Conservation (phyloP, 2,888 invertebrate genomes). For the Ectobius pallidus region DNA sequence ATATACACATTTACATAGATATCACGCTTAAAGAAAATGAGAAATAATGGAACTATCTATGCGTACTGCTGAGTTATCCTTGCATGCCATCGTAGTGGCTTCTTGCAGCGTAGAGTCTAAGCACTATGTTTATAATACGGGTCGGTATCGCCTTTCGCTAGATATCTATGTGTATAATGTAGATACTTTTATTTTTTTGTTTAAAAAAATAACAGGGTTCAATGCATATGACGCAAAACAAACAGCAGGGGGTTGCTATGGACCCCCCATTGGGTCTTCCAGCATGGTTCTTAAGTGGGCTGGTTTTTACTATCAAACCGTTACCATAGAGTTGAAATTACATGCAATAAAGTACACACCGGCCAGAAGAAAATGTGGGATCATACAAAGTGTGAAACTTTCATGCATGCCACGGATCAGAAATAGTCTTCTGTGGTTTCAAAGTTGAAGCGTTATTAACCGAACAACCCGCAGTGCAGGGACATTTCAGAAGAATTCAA, state of each 20-base stretch:
- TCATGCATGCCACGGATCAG: too few relatives aligned
- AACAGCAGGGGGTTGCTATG: constrained; percentile 18
- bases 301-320: constrained; percentile 25
- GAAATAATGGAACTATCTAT: too few relatives aligned
- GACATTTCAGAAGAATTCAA: too few relatives aligned
- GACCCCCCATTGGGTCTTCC: constrained; percentile 25
- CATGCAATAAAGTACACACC: constrained; percentile 24
- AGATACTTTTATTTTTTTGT: constrained; percentile 4
- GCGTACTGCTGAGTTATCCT: too few relatives aligned
- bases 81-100: too few relatives aligned
- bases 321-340: constrained; percentile 31
- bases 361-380: constrained; percentile 1
- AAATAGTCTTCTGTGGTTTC: too few relatives aligned
- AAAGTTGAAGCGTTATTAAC: too few relatives aligned
- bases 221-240: constrained; percentile 27
- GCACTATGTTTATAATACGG: not conserved
- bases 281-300: constrained; percentile 25
- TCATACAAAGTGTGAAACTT: too few relatives aligned
- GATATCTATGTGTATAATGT: not conserved
- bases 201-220: constrained; percentile 2
- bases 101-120: not conserved
- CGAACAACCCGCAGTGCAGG: too few relatives aligned
- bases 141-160: not conserved
- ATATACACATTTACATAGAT: too few relatives aligned
- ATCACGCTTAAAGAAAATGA: too few relatives aligned